Percentiles rank a stretch among this genome's conserved stretches.
Evolutionary conservation across 53 echinoderm and acorn worm species (phyloP).

Genomic region (Stichopus horrens): DNA sequence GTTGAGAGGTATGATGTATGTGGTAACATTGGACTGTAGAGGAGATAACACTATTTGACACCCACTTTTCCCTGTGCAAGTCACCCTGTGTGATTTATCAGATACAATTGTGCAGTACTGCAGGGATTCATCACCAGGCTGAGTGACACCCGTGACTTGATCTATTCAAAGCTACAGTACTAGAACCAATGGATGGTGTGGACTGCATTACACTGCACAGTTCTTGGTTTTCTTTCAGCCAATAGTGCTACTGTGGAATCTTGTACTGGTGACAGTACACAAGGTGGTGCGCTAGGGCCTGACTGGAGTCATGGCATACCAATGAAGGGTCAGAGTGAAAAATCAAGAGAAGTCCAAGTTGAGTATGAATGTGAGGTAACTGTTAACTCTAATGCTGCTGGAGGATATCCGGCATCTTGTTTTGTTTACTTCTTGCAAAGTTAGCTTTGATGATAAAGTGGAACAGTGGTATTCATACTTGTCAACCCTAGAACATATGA

Average conservation of each 20-base stretch:
- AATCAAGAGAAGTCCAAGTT: slow-evolving; percentile 76
- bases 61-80: too few species aligned
- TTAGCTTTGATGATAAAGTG: neutral
- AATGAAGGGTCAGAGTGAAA: slow-evolving; percentile 70
- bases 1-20: too few species aligned
- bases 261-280: slow-evolving; percentile 10
- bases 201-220: neutral
- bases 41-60: too few species aligned
- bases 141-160: too few species aligned
- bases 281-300: slow-evolving; percentile 90
- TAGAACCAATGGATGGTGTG: neutral
- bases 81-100: too few species aligned
- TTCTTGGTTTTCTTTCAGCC: neutral
- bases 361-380: slow-evolving; percentile 92
- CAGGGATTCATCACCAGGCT: too few species aligned
- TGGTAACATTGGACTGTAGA: too few species aligned
- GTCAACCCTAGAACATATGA: neutral
- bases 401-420: neutral
- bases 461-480: neutral
- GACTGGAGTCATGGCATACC: slow-evolving; percentile 84
- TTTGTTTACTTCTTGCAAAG: neutral
- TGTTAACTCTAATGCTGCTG: neutral
- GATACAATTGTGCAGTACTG: too few species aligned
- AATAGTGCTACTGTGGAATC: neutral
- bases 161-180: too few species aligned